Conservation (phyloP, 2,113 vertebrate species). For the Burhinus oedicnemus region DNA sequence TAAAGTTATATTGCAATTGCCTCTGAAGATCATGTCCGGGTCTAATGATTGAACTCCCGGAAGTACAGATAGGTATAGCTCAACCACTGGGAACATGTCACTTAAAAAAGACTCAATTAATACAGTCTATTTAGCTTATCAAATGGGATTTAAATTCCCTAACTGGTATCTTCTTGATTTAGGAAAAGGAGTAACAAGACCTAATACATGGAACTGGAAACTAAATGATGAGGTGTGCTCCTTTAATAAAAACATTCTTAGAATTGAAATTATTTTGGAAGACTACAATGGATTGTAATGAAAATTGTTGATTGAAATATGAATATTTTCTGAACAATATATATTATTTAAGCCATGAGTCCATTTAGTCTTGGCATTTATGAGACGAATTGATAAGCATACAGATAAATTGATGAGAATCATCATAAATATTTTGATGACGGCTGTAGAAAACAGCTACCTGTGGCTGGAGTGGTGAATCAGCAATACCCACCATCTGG, state of each 20-base stretch:
- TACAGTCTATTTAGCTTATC: not conserved
- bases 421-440: not conserved
- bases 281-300: not conserved
- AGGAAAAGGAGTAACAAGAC: not conserved
- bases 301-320: not conserved
- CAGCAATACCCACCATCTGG: not conserved
- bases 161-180: not conserved
- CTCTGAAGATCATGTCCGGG: not conserved
- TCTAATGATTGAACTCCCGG: not conserved
- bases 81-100: not conserved
- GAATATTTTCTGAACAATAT: not conserved
- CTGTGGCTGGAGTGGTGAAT: not conserved
- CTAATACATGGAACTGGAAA: not conserved
- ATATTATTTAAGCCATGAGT: not conserved
- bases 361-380: not conserved
- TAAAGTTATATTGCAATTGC: not conserved
- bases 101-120: not conserved
- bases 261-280: not conserved
- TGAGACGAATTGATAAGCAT: not conserved
- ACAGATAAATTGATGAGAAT: not conserved
- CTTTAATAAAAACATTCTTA: not conserved
- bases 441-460: not conserved
- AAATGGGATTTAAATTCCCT: not conserved
- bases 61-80: not conserved
- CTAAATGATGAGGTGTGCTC: not conserved